These are phyloP conservation scores for Geotrypetes seraphini DNA, from an alignment of 2,797 vertebrate species.

Conservation along the genomic window DNA sequence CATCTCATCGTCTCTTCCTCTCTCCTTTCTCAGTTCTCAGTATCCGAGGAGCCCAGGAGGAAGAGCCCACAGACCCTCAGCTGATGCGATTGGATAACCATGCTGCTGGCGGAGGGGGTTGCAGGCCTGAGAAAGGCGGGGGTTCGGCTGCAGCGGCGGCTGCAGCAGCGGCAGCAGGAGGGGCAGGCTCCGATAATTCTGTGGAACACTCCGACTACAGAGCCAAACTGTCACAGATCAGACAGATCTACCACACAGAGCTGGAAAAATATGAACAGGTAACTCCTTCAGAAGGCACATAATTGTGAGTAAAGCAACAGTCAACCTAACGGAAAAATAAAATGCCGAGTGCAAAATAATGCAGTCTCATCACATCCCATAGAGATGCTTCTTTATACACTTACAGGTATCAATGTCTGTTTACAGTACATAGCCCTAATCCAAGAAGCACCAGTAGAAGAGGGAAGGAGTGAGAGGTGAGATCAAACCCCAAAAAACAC, in stretches of 20 bases:
- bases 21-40: conserved; percentile 73
- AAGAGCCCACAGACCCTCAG: conserved; percentile 91
- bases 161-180: conserved; percentile 74
- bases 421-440: no score
- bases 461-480: no score
- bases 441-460: no score
- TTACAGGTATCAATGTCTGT: background rate
- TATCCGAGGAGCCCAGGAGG: conserved; percentile 92
- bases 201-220: conserved; percentile 93
- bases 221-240: conserved; percentile 92
- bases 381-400: background rate
- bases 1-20: background rate
- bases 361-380: background rate
- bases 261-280: conserved; percentile 98
- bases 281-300: no score
- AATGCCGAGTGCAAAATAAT: no score
- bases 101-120: conserved; percentile 90
- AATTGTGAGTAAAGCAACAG: background rate
- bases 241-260: conserved; percentile 97
- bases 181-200: conserved; percentile 77
- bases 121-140: conserved; percentile 87
- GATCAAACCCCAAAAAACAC: no score
- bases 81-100: conserved; percentile 97
- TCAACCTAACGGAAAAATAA: no score
- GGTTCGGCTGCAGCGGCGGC: conserved; percentile 82